Conservation (phyloP, 1,140 invertebrate species). For the Metopolophium dirhodum region DNA sequence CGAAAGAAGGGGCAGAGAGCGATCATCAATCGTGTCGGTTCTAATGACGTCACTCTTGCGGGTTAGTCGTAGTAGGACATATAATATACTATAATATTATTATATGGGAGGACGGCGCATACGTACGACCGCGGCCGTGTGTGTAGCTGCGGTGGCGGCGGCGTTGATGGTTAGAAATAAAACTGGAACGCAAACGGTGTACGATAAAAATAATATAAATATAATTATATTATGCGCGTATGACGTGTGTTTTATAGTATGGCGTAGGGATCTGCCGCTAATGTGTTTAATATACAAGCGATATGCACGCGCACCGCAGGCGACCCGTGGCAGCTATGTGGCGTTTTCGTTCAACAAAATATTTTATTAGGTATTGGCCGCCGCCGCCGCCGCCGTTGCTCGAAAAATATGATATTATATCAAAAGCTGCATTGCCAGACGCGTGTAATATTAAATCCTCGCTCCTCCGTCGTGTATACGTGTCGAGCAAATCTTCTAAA, state of each 20-base stretch:
- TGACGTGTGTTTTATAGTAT: not conserved
- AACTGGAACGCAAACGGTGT: constrained; percentile 43
- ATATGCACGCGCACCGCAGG: not conserved
- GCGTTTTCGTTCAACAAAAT: not conserved
- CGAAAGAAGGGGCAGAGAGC: not conserved
- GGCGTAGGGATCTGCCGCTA: not conserved
- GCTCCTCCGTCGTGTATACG: not conserved
- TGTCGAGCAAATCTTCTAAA: not conserved
- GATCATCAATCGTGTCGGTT: constrained; percentile 27
- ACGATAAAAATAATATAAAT: constrained; percentile 53
- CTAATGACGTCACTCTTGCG: constrained; percentile 1
- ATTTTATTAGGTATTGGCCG: not conserved
- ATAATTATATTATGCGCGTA: not conserved
- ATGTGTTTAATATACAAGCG: not conserved
- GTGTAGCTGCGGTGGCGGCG: not conserved
- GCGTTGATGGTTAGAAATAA: constrained; percentile 38
- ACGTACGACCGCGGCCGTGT: not conserved
- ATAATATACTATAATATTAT: too few relatives aligned
- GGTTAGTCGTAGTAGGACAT: not conserved
- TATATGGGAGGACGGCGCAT: not conserved
- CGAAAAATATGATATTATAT: constrained; percentile 5
- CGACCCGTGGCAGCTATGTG: not conserved
- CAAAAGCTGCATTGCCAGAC: not conserved
- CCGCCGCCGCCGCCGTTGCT: not conserved
- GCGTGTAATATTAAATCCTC: not conserved